Percentiles rank a stretch among this genome's conserved stretches.
Conservation (phyloP, 2,888 invertebrate species). For the Andrena minutula region DNA sequence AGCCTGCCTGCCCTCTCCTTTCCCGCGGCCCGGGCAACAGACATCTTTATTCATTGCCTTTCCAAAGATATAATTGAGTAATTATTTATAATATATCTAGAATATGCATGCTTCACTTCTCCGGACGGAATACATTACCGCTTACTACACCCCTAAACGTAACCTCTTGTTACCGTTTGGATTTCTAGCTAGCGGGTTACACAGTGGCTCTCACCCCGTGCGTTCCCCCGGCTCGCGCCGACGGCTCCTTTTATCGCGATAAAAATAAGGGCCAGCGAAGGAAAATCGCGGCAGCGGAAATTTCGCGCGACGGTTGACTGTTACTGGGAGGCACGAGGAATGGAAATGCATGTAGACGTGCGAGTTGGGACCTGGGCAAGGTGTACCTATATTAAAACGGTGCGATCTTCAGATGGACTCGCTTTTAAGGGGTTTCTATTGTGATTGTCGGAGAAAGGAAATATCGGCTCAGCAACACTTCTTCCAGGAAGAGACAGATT, state of each 20-base stretch:
- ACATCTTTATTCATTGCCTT: slow-evolving; percentile 85
- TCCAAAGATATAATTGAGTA: slow-evolving; percentile 85
- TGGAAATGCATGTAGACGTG: not conserved
- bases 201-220: slow-evolving; percentile 71
- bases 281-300: not conserved
- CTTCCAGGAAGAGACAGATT: no score
- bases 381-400: not conserved
- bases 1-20: slow-evolving; percentile 77
- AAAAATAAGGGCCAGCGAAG: not conserved
- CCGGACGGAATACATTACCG: slow-evolving; percentile 83
- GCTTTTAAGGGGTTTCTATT: no score
- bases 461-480: no score
- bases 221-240: slow-evolving; percentile 25
- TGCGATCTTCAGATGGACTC: not conserved
- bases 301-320: not conserved
- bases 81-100: slow-evolving; percentile 85
- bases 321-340: not conserved
- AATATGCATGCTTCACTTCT: slow-evolving; percentile 85
- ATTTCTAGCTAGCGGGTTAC: slow-evolving; percentile 77
- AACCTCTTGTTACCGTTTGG: slow-evolving; percentile 82
- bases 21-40: slow-evolving; percentile 75
- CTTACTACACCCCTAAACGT: slow-evolving; percentile 83
- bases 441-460: no score
- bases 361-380: not conserved
- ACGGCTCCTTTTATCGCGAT: not conserved